Evolutionary conservation across 2,797 vertebrate species (phyloP).

Genomic region (Gadopsis bispinosus): DNA sequence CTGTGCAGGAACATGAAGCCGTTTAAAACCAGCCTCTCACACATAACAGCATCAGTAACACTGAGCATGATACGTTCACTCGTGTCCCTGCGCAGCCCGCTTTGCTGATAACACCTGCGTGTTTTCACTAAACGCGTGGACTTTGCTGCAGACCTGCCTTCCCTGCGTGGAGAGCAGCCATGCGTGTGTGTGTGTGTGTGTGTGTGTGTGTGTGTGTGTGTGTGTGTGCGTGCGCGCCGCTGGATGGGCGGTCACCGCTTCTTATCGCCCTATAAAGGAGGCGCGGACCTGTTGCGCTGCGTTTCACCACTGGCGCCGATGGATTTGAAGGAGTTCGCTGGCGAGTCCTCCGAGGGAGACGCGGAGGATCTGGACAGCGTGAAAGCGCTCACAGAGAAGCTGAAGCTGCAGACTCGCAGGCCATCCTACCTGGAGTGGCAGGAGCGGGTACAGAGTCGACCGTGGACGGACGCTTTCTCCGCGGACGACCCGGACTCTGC

Average conservation of each 20-base stretch:
- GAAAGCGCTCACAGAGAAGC: constrained; percentile 92
- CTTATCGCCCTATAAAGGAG: constrained; percentile 75
- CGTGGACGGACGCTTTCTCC: constrained; percentile 80
- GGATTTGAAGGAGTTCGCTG: constrained; percentile 87
- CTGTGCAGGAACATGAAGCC: neutral
- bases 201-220: too few species aligned
- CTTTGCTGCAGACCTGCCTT: neutral
- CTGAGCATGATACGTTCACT: neutral
- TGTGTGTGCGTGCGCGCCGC: constrained; percentile 8
- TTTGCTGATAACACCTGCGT: neutral
- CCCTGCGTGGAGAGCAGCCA: neutral
- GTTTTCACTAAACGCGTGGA: neutral
- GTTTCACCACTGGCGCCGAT: constrained; percentile 51
- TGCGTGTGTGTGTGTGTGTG: too few species aligned
- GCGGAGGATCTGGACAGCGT: constrained; percentile 88
- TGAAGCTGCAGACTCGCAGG: constrained; percentile 93
- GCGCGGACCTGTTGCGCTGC: constrained; percentile 65
- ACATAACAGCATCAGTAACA: neutral
- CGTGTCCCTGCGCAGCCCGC: too few species aligned
- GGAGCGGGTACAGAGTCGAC: constrained; percentile 85
- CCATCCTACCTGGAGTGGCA: constrained; percentile 96
- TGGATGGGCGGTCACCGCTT: constrained; percentile 79
- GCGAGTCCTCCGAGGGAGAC: constrained; percentile 78
- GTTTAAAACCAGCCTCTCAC: neutral
- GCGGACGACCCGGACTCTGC: constrained; percentile 21